Percentiles rank a stretch among this genome's conserved stretches.
Evolutionary conservation across 1,140 invertebrate species (phyloP).

Genomic region (Cotesia glomerata): DNA sequence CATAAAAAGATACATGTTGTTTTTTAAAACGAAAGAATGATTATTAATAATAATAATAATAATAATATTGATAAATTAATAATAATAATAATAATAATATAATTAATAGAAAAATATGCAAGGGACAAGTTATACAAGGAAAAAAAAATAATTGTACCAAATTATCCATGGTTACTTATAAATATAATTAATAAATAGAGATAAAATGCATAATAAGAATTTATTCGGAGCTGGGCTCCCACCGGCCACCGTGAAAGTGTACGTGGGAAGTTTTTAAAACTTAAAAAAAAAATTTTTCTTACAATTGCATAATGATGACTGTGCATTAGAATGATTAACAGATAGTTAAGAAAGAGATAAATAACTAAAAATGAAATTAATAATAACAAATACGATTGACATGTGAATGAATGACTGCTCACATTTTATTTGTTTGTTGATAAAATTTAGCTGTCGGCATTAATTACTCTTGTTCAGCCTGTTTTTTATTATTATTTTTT

Average conservation of each 20-base stretch:
- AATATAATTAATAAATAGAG: slow-evolving; percentile 61
- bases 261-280: slow-evolving; percentile 59
- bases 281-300: slow-evolving; percentile 43
- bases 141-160: slow-evolving; percentile 60
- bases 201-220: slow-evolving; percentile 58
- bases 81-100: slow-evolving; percentile 35
- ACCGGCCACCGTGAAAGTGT: slow-evolving; percentile 54
- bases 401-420: slow-evolving; percentile 39
- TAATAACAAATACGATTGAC: slow-evolving; percentile 37
- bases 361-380: slow-evolving; percentile 25
- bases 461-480: neutral
- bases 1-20: slow-evolving; percentile 47
- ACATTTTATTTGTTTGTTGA: slow-evolving; percentile 39
- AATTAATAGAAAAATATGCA: slow-evolving; percentile 29
- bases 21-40: slow-evolving; percentile 43
- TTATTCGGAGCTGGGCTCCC: slow-evolving; percentile 63
- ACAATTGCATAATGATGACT: slow-evolving; percentile 61
- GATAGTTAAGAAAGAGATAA: slow-evolving; percentile 9
- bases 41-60: neutral
- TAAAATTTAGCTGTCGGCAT: neutral
- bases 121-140: slow-evolving; percentile 45
- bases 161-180: slow-evolving; percentile 63
- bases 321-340: slow-evolving; percentile 45
- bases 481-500: slow-evolving; percentile 39
- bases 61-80: too few species aligned